These are phyloP conservation scores for Amphimedon queenslandica DNA, from an alignment of 37 sponge, comb jelly and placozoan genomes.

Conservation along the genomic window DNA sequence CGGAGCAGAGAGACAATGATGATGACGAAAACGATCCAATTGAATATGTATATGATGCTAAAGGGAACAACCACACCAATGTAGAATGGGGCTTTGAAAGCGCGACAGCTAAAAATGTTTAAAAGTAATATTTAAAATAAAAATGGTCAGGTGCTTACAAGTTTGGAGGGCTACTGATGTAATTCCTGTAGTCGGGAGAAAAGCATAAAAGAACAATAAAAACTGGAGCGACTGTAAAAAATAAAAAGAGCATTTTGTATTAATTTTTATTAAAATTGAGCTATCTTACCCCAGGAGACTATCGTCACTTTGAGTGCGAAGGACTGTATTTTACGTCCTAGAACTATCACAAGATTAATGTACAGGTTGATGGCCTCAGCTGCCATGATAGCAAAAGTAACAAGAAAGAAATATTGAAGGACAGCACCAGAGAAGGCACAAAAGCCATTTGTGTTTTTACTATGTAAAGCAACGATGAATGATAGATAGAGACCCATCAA, in stretches of 20 bases:
- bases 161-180: not conserved
- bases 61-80: slow-evolving; percentile 5
- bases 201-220: slow-evolving; percentile 2
- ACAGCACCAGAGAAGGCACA: slow-evolving; percentile 27
- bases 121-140: not conserved
- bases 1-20: not conserved
- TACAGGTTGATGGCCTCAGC: slow-evolving; percentile 49
- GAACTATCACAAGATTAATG: slow-evolving; percentile 33
- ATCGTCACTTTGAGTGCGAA: slow-evolving; percentile 21
- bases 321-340: slow-evolving; percentile 1
- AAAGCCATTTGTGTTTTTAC: not conserved
- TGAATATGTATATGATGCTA: not conserved
- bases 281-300: slow-evolving; percentile 41
- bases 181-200: not conserved
- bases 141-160: no score
- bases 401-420: slow-evolving; percentile 56
- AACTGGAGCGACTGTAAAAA: not conserved
- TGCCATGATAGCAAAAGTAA: slow-evolving; percentile 28
- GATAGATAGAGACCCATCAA: slow-evolving; percentile 31
- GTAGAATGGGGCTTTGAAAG: not conserved
- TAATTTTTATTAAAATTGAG: not conserved
- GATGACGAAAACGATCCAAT: not conserved
- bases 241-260: not conserved
- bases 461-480: slow-evolving; percentile 19
- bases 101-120: slow-evolving; percentile 6